Percentiles rank a stretch among this genome's conserved stretches.
phyloP scores from a whole-genome alignment of 2,113 vertebrate genomes.

The Pterocles orientalis region DNA sequence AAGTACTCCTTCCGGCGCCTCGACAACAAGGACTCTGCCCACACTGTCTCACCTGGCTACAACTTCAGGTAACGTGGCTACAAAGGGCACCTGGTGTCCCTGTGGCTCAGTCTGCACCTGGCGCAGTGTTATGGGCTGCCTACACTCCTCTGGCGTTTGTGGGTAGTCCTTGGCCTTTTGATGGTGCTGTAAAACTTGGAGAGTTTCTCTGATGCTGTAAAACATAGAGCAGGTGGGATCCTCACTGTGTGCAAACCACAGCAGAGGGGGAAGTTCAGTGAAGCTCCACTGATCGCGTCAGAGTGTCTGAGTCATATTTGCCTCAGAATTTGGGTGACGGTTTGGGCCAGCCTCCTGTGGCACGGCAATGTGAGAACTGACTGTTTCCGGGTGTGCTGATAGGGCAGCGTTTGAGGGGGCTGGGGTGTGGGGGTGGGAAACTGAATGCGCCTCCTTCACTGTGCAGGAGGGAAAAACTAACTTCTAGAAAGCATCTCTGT shows the following conservation, averaged over 20 bases:
- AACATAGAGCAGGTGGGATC: not conserved
- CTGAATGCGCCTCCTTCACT: not conserved
- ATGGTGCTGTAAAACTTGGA: not conserved
- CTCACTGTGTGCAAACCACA: not conserved
- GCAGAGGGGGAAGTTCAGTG: not conserved
- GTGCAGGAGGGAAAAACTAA: not conserved
- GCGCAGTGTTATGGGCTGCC: not conserved
- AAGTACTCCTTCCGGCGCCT: constrained; percentile 86
- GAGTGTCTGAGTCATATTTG: not conserved
- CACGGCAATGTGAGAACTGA: not conserved
- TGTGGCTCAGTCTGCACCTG: not conserved
- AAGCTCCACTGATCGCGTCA: not conserved
- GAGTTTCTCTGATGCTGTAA: not conserved
- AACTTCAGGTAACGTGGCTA: constrained; percentile 83
- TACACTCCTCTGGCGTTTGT: not conserved
- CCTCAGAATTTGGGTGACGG: not conserved
- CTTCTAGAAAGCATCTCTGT: not conserved
- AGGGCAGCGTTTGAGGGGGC: not conserved
- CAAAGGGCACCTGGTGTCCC: not conserved
- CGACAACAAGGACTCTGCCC: constrained; percentile 76
- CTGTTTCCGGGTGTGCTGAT: not conserved
- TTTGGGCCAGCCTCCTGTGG: not conserved
- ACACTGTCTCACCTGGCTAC: constrained; percentile 85
- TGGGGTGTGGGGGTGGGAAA: not conserved
- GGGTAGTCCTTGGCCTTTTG: not conserved